phyloP scores from a whole-genome alignment of 2,113 vertebrate genomes.

The Malurus cyaneus region DNA sequence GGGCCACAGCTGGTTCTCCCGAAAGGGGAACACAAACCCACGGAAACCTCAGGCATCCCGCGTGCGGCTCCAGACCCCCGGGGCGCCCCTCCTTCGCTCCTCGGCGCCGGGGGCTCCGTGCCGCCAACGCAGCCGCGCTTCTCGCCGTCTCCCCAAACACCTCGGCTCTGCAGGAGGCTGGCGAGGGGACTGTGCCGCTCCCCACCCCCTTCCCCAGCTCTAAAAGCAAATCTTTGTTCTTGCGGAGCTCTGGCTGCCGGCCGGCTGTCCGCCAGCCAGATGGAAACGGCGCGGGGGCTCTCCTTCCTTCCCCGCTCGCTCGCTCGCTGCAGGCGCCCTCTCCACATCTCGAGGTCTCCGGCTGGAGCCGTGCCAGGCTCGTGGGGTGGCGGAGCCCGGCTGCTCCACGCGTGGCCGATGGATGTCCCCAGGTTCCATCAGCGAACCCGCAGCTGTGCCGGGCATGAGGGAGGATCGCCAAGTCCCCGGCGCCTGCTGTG shows the following conservation, averaged over 20 bases:
- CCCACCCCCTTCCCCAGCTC: slow-evolving; percentile 24
- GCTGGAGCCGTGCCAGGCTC: not conserved
- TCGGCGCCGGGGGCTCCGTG: not conserved
- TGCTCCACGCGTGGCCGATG: accelerated
- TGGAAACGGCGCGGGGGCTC: slow-evolving; percentile 49
- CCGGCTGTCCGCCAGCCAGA: slow-evolving; percentile 52
- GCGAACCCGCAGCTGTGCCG: accelerated
- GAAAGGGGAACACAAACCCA: not conserved
- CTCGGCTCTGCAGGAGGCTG: slow-evolving; percentile 6
- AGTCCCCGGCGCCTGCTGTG: not conserved
- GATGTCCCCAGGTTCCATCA: not conserved
- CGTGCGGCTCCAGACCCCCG: not conserved
- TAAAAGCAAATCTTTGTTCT: slow-evolving; percentile 67
- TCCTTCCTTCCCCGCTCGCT: slow-evolving; percentile 11
- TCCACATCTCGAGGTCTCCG: not conserved
- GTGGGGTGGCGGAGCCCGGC: not conserved
- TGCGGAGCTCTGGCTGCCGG: slow-evolving; percentile 37
- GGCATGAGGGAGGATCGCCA: not conserved
- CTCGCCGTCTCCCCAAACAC: not conserved
- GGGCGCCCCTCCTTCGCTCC: not conserved
- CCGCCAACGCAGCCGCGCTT: not conserved
- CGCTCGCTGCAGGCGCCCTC: not conserved
- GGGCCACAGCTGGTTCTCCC: not conserved
- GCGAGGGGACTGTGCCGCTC: not conserved
- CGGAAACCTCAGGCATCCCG: not conserved